phyloP scores from a whole-genome alignment of 2,888 invertebrate species.

The Seira ritae region DNA sequence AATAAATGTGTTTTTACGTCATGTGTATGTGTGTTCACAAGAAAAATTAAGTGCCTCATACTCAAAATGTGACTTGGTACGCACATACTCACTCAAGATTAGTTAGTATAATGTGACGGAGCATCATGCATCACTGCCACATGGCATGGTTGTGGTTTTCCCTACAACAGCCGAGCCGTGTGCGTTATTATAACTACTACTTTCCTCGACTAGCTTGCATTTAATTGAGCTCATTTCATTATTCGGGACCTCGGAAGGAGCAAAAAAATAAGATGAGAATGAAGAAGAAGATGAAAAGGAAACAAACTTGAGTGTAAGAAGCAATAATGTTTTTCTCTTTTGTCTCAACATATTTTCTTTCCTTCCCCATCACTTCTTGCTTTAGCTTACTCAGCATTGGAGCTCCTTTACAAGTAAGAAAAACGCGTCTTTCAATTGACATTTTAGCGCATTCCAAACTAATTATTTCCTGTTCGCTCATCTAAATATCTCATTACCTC shows the following conservation, averaged over 20 bases:
- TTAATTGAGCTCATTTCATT: too few species aligned
- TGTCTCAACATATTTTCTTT: not conserved
- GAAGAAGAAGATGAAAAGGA: too few species aligned
- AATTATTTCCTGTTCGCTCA: conserved; percentile 73
- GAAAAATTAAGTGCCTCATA: conserved; percentile 14
- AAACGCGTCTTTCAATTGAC: conserved; percentile 68
- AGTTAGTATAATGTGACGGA: conserved; percentile 48
- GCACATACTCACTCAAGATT: conserved; percentile 37
- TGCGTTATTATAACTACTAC: too few species aligned
- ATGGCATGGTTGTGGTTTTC: conserved; percentile 3
- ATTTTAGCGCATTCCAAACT: conserved; percentile 73
- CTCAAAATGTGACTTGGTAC: conserved; percentile 23
- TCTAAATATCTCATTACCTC: conserved; percentile 71
- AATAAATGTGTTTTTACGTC: too few species aligned
- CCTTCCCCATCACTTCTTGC: conserved; percentile 24
- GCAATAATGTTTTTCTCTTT: too few species aligned
- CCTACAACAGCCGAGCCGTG: too few species aligned
- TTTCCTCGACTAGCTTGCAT: too few species aligned
- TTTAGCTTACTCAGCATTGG: conserved; percentile 19
- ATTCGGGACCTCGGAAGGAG: too few species aligned
- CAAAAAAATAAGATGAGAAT: too few species aligned
- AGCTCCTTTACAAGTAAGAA: not conserved
- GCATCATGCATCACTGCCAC: conserved; percentile 30
- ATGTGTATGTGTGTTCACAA: too few species aligned
- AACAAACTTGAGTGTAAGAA: too few species aligned